A percentile compares a stretch with the other conserved stretches of the same genome.
phyloP scores from a whole-genome alignment of 2,113 vertebrate genomes.

The Galeopterus variegatus region DNA sequence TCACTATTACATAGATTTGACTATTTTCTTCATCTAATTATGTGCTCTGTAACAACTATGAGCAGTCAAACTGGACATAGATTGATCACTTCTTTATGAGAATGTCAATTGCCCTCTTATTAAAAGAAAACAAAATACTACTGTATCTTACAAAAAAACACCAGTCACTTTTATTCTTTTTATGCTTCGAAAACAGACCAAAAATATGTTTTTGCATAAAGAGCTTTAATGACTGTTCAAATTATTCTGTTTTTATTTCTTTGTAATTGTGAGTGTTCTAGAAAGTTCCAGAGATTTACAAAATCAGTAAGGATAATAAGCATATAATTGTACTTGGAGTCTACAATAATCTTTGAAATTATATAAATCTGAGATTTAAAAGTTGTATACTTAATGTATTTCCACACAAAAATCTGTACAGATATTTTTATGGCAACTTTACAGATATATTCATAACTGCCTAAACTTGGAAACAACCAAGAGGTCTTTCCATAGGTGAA shows the following conservation, averaged over 20 bases:
- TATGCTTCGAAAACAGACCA: not conserved
- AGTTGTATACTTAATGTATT: not conserved
- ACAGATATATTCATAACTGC: not conserved
- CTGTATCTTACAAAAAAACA: not conserved
- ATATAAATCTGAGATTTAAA: slow-evolving; percentile 2
- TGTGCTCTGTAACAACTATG: not conserved
- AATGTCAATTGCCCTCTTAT: not conserved
- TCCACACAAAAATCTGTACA: not conserved
- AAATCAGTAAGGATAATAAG: not conserved
- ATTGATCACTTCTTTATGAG: not conserved
- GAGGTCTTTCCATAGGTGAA: not conserved
- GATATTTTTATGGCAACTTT: not conserved
- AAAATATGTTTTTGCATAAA: not conserved
- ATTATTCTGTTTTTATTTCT: slow-evolving; percentile 44
- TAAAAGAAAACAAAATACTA: not conserved
- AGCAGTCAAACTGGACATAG: not conserved
- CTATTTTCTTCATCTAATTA: not conserved
- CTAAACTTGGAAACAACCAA: not conserved
- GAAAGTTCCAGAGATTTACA: slow-evolving; percentile 17
- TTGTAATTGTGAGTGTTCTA: not conserved
- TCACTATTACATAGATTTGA: not conserved
- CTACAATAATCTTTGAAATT: slow-evolving; percentile 21
- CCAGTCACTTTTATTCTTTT: slow-evolving; percentile 26
- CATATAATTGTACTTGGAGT: not conserved
- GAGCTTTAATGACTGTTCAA: not conserved